Base-by-base conservation (phyloP, 2,797 vertebrate species). In the Lophotriccus pileatus region DNA sequence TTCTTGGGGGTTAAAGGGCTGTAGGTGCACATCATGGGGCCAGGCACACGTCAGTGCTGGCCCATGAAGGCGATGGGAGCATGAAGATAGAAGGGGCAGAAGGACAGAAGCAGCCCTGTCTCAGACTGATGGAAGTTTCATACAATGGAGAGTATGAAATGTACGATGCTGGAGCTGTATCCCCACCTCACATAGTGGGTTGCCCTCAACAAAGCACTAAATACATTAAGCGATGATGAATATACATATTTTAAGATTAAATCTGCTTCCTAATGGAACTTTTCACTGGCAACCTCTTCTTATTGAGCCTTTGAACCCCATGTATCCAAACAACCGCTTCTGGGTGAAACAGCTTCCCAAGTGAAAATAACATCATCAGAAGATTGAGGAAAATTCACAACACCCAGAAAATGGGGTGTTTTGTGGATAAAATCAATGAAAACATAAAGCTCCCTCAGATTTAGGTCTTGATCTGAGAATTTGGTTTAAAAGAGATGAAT, bases 211-310 rank as follows among this genome's bases (percentile, higher is more conserved):
- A 66, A 23, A 25, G 32, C 47, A n/a, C 59, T 88, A 84, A 86
- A 52, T 91, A 36, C 30, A 46, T 86, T 86, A 69, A 78, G 47
- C 41, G 55, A 21, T 34, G 47, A 88, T 89, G 69, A 95, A 88
- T 90, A 94, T 67, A 73, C 23, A 30, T 75, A 49, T 66, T 84
- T 81, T 55, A 76, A 93, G 83, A 78, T 90, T 87, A 92, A 84
- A 90, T 90, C 90, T 94, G 34, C 63, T 95, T 91, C 70, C 55
- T 84, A 90, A 82, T 86, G 67, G 59, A 88, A 69, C 66, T 69
- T 94, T 78, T 91, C 55, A 36, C 63, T 59, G 47, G 63, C 39
- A 93, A 53, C 5, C 23, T 90, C 85, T 89, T 78, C 62, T 81
- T 81, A 55, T 49, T 3, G 0, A 66, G 74, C 19, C 60, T 95